Conservation (phyloP, 2,888 invertebrate species). For the Acanthoscelides obtectus region DNA sequence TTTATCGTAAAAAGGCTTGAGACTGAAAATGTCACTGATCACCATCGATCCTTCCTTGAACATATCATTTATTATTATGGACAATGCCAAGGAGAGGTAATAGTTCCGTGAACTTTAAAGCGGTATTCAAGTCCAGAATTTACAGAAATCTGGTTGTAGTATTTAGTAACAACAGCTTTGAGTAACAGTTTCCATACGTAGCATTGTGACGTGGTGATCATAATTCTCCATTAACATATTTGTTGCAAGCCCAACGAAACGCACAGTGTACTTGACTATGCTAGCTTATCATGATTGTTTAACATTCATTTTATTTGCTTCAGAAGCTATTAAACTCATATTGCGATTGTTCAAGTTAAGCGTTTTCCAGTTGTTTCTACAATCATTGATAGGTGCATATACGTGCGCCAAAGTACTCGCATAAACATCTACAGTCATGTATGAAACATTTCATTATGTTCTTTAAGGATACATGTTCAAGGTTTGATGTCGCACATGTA, state of each 20-base stretch:
- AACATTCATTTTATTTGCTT: not conserved
- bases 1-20: too few relatives aligned
- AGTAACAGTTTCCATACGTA: not conserved
- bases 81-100: too few relatives aligned
- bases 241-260: not conserved
- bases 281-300: not conserved
- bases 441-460: conserved; percentile 21
- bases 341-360: not conserved
- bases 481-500: conserved; percentile 17
- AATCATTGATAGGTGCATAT: not conserved
- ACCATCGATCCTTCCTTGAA: too few relatives aligned
- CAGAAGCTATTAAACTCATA: not conserved
- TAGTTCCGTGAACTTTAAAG: too few relatives aligned
- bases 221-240: not conserved
- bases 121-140: too few relatives aligned
- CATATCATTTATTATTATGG: too few relatives aligned
- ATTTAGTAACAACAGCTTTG: too few relatives aligned
- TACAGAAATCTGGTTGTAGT: too few relatives aligned
- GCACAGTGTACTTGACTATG: not conserved
- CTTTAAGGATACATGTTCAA: conserved; percentile 19
- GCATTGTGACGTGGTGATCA: not conserved
- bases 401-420: not conserved
- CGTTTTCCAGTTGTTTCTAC: not conserved
- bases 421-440: not conserved
- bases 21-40: too few relatives aligned